Percentiles rank a stretch among this genome's conserved stretches.
phyloP scores from a whole-genome alignment of 2,888 invertebrate genomes.

The Cerastoderma edule region DNA sequence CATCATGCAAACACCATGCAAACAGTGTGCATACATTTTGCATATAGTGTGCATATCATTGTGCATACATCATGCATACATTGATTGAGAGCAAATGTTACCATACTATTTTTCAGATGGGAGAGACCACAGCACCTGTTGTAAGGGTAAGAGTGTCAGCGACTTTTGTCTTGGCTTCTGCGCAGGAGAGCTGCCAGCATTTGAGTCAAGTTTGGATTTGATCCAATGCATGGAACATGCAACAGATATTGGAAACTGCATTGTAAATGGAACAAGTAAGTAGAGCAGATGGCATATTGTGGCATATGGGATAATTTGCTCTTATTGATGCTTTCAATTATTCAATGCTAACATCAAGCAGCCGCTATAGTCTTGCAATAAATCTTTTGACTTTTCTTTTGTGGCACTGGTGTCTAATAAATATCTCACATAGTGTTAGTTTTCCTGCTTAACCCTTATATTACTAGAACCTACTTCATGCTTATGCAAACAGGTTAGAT shows the following conservation, averaged over 20 bases:
- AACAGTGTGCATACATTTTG: too few species aligned
- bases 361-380: too few species aligned
- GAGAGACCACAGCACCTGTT: constrained; percentile 58
- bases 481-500: too few species aligned
- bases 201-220: constrained; percentile 25
- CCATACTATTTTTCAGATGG: constrained; percentile 45
- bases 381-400: too few species aligned
- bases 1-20: not conserved
- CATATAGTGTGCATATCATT: too few species aligned
- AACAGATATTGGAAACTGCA: constrained; percentile 46
- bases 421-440: too few species aligned
- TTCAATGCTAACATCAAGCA: too few species aligned
- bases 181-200: constrained; percentile 42
- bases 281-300: not conserved
- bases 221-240: constrained; percentile 39
- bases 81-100: not conserved
- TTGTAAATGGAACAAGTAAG: constrained; percentile 51
- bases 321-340: not conserved
- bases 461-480: too few species aligned
- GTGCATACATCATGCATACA: not conserved
- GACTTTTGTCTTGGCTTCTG: constrained; percentile 56
- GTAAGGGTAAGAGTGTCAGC: constrained; percentile 40
- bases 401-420: too few species aligned
- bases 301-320: not conserved
- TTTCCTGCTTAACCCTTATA: too few species aligned